Evolutionary conservation across 2,797 vertebrate species (phyloP).

Genomic region (Nasua narica): DNA sequence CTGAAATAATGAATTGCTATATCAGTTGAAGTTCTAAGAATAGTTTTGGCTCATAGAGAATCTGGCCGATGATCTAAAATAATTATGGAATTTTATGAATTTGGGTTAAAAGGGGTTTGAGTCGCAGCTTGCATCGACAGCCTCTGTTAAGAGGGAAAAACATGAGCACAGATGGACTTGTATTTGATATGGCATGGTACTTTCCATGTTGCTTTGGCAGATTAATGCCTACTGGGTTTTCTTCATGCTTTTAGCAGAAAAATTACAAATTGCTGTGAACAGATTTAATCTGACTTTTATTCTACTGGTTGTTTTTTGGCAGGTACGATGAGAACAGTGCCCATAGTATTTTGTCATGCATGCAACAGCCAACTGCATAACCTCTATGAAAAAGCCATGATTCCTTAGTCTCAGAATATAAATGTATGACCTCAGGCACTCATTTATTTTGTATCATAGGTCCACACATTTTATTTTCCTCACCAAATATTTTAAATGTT

Average conservation of each 20-base stretch:
- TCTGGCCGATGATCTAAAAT: background rate
- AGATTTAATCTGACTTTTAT: background rate
- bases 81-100: conserved; percentile 20
- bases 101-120: conserved; percentile 50
- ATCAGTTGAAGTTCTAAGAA: conserved; percentile 16
- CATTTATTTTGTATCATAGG: background rate
- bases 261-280: conserved; percentile 37
- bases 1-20: background rate
- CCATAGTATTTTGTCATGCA: background rate
- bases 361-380: background rate
- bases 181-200: background rate
- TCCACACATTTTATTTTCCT: conserved; percentile 3
- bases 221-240: background rate
- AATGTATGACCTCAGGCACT: conserved; percentile 27
- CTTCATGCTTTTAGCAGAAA: conserved; percentile 26
- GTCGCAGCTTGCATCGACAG: background rate
- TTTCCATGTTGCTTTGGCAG: background rate
- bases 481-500: conserved; percentile 1
- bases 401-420: conserved; percentile 29
- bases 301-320: conserved; percentile 7
- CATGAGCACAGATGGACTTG: background rate
- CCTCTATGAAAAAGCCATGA: background rate
- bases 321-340: background rate
- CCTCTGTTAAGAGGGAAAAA: background rate
- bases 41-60: background rate